Conservation (phyloP, 2,797 vertebrate species). For the Threskiornis aethiopicus region DNA sequence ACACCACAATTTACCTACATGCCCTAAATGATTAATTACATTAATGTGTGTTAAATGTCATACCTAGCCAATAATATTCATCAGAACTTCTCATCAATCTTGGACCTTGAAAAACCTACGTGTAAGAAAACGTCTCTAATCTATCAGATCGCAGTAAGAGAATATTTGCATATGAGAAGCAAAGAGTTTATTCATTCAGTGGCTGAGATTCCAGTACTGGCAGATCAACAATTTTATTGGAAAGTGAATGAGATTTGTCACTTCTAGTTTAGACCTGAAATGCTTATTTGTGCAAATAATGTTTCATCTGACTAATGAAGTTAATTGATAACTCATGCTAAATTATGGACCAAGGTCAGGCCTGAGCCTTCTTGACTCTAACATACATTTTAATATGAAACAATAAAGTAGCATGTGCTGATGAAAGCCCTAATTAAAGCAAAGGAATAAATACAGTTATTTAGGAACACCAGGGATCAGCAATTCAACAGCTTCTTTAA, state of each 20-base stretch:
- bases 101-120: neutral
- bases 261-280: neutral
- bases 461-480: neutral
- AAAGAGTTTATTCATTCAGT: neutral
- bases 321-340: neutral
- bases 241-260: neutral
- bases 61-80: conserved; percentile 7
- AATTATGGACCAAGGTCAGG: neutral
- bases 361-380: neutral
- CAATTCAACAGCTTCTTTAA: neutral
- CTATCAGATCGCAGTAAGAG: neutral
- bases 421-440: neutral
- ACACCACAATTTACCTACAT: conserved; percentile 39
- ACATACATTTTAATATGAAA: neutral
- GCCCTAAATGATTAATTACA: conserved; percentile 31
- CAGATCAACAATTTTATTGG: neutral
- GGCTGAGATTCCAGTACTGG: neutral
- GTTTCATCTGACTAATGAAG: neutral
- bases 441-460: neutral
- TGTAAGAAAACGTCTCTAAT: neutral
- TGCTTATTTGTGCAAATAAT: neutral
- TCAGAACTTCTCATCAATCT: conserved; percentile 10
- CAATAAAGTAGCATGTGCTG: neutral
- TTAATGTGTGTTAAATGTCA: neutral
- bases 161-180: conserved; percentile 55